Percentiles rank a stretch among this genome's conserved stretches.
These are phyloP conservation scores for Cepaea hortensis DNA, from an alignment of 2,888 invertebrate genomes.

Conservation along the genomic window DNA sequence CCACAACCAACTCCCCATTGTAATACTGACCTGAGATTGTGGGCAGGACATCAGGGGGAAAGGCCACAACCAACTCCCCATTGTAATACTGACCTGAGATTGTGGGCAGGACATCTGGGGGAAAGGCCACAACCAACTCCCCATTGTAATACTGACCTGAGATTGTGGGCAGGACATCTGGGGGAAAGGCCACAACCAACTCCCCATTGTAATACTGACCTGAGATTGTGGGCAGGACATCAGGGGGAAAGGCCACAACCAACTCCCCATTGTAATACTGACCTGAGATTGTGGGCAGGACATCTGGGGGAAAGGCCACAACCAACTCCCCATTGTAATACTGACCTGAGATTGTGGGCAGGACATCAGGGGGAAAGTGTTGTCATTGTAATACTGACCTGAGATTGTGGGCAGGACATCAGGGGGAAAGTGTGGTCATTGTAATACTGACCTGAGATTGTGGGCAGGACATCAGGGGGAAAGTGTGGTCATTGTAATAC, in stretches of 20 bases:
- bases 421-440: not conserved
- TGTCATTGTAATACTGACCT: not conserved
- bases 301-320: not conserved
- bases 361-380: constrained; percentile 87
- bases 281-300: not conserved
- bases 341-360: constrained; percentile 83
- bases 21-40: not conserved
- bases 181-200: too few relatives aligned
- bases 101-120: constrained; percentile 88
- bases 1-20: too few relatives aligned
- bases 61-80: too few relatives aligned
- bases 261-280: not conserved
- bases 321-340: too few relatives aligned
- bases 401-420: not conserved
- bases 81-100: constrained; percentile 79
- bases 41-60: not conserved
- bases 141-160: constrained; percentile 78
- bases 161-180: not conserved
- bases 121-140: constrained; percentile 91
- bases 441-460: not conserved
- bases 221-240: not conserved
- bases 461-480: not conserved
- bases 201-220: not conserved
- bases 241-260: too few relatives aligned
- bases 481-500: not conserved